These are phyloP conservation scores for Pangasius djambal DNA, from an alignment of 2,797 vertebrate genomes.

Conservation along the genomic window DNA sequence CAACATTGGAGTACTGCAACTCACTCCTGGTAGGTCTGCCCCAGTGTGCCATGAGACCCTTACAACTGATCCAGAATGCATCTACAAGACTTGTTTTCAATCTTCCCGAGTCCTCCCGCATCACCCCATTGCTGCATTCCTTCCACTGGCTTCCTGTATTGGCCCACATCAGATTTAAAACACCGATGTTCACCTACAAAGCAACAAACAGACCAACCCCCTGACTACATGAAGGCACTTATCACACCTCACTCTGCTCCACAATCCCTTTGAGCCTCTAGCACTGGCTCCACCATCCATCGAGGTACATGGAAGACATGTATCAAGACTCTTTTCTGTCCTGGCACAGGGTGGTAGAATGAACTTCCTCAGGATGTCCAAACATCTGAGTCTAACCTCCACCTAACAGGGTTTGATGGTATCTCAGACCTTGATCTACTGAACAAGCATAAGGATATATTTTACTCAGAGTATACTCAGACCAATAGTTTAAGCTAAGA, in stretches of 20 bases:
- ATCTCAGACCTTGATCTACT: neutral
- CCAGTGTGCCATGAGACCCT: neutral
- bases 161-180: conserved; percentile 16
- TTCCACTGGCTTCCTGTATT: neutral
- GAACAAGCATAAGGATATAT: neutral
- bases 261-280: neutral
- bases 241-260: neutral
- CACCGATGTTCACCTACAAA: conserved; percentile 10
- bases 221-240: neutral
- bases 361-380: neutral
- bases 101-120: neutral
- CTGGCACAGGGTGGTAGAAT: neutral
- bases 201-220: neutral
- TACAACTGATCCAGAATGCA: neutral
- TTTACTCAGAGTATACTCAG: neutral
- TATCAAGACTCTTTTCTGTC: neutral
- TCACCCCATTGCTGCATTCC: conserved; percentile 1
- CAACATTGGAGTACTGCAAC: neutral
- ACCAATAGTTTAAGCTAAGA: neutral
- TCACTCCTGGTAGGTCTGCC: neutral
- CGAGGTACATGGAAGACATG: neutral
- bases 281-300: neutral
- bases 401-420: neutral
- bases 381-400: neutral
- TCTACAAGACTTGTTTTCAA: neutral